Conservation (phyloP, 92 coral and sea anemone genomes). For the Parazoanthus swiftii region DNA sequence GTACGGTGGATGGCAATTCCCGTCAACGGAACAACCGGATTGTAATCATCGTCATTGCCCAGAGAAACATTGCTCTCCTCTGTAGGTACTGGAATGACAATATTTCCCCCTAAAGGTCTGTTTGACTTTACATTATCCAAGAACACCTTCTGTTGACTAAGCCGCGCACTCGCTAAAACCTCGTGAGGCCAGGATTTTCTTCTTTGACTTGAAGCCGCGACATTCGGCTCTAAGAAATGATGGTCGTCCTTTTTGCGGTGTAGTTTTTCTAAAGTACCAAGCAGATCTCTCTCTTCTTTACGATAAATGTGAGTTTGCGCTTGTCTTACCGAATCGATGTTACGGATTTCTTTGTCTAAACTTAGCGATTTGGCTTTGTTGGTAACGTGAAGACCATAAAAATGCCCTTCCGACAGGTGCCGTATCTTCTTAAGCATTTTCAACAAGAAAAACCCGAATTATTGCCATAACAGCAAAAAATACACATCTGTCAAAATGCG, state of each 20-base stretch:
- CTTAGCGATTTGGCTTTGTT: slow-evolving; percentile 86
- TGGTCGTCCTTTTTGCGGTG: slow-evolving; percentile 72
- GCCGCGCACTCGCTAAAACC: not conserved
- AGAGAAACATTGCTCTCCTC: slow-evolving; percentile 5
- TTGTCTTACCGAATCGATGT: slow-evolving; percentile 85
- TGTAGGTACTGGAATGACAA: slow-evolving; percentile 53
- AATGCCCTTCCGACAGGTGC: slow-evolving; percentile 91
- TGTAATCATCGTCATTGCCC: not conserved
- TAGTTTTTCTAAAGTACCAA: slow-evolving; percentile 69
- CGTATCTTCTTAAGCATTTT: slow-evolving; percentile 84
- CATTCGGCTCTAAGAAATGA: slow-evolving; percentile 48
- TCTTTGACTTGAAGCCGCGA: slow-evolving; percentile 29
- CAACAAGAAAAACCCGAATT: not conserved
- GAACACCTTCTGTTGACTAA: not conserved
- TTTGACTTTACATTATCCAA: slow-evolving; percentile 18
- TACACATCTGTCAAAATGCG: not conserved
- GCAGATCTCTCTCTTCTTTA: slow-evolving; percentile 85
- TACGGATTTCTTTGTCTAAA: slow-evolving; percentile 80
- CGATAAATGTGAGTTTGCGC: slow-evolving; percentile 81
- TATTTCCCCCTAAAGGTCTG: slow-evolving; percentile 44
- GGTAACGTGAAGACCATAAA: slow-evolving; percentile 86
- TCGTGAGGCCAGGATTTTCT: slow-evolving; percentile 7
- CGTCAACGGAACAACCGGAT: slow-evolving; percentile 1
- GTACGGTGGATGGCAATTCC: slow-evolving; percentile 81
- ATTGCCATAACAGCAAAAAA: not conserved